Percentiles rank a stretch among this genome's conserved stretches.
phyloP scores from a whole-genome alignment of 2,797 vertebrate genomes.

The Bufotes viridis region DNA sequence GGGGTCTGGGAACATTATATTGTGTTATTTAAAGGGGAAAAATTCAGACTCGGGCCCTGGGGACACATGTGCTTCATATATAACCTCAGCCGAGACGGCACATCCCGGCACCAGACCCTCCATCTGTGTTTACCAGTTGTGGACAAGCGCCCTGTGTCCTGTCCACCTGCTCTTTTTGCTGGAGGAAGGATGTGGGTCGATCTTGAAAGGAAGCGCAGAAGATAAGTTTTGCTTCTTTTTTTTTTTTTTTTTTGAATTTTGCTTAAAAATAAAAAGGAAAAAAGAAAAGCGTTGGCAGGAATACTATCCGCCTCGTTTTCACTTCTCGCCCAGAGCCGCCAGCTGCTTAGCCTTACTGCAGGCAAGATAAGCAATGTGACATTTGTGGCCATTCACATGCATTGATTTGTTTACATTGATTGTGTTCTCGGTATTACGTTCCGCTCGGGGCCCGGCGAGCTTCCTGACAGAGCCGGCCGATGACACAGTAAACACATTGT shows the following conservation, averaged over 20 bases:
- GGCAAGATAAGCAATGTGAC: constrained; percentile 68
- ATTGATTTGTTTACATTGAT: constrained; percentile 63
- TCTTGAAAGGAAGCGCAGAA: constrained; percentile 71
- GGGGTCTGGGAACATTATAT: too few species aligned
- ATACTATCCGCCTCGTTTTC: constrained; percentile 65
- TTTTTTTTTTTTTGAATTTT: constrained; percentile 65
- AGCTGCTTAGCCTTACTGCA: constrained; percentile 68
- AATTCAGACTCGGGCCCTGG: background rate
- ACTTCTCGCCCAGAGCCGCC: constrained; percentile 60
- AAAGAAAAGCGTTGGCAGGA: constrained; percentile 24
- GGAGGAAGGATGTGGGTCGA: constrained; percentile 72
- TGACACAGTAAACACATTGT: constrained; percentile 62
- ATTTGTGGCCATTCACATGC: constrained; percentile 65
- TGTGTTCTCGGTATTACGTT: constrained; percentile 65
- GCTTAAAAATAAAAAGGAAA: constrained; percentile 64
- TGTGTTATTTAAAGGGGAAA: too few species aligned
- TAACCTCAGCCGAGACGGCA: background rate
- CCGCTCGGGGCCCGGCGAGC: constrained; percentile 50
- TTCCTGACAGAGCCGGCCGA: constrained; percentile 27
- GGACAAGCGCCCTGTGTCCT: constrained; percentile 66
- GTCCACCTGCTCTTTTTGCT: constrained; percentile 75
- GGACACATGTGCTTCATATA: background rate
- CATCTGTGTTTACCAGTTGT: constrained; percentile 34
- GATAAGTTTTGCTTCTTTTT: constrained; percentile 63
- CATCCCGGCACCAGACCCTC: background rate